Evolutionary conservation across 1,140 invertebrate species (phyloP).

Genomic region (Solenopsis fugax): DNA sequence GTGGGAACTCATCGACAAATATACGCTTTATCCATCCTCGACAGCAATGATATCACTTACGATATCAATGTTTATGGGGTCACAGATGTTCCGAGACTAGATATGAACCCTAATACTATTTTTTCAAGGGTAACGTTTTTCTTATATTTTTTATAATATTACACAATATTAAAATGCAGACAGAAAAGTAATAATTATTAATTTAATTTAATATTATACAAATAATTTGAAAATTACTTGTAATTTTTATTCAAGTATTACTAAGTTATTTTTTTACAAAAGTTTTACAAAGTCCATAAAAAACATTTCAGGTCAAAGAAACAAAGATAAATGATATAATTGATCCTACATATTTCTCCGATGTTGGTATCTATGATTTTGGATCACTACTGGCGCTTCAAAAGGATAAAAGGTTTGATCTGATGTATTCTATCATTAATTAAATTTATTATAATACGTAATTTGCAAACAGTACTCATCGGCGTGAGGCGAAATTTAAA

Average conservation of each 20-base stretch:
- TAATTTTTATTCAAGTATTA: neutral
- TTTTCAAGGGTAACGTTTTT: conserved; percentile 74
- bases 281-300: conserved; percentile 9
- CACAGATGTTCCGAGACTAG: conserved; percentile 75
- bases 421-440: neutral
- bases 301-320: conserved; percentile 64
- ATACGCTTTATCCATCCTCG: conserved; percentile 71
- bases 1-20: conserved; percentile 67
- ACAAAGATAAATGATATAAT: conserved; percentile 66
- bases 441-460: neutral
- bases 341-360: conserved; percentile 76
- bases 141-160: too few relatives aligned
- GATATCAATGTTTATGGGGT: conserved; percentile 73
- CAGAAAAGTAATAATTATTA: conserved; percentile 14
- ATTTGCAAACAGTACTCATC: conserved; percentile 68
- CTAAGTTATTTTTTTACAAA: neutral
- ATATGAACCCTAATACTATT: conserved; percentile 74
- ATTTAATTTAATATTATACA: conserved; percentile 4
- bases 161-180: neutral
- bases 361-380: conserved; percentile 77
- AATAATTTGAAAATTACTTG: neutral
- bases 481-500: conserved; percentile 70
- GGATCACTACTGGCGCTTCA: conserved; percentile 74
- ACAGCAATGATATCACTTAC: conserved; percentile 65
- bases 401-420: conserved; percentile 71